These are phyloP conservation scores for Lycia hirtaria DNA, from an alignment of 2,888 invertebrate genomes.

Conservation along the genomic window DNA sequence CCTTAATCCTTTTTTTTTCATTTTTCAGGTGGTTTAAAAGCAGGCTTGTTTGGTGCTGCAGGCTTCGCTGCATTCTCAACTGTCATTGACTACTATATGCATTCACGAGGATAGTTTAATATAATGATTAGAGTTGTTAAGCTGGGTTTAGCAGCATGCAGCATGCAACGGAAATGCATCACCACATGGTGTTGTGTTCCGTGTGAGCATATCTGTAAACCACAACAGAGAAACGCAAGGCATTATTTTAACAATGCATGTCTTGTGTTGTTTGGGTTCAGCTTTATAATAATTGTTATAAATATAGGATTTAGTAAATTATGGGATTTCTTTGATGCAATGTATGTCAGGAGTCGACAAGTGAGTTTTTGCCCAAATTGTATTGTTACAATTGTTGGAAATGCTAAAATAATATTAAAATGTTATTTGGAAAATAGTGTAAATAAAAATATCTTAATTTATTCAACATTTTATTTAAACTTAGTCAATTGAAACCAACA, in stretches of 20 bases:
- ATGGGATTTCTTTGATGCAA: background rate
- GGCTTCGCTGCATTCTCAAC: conserved; percentile 99
- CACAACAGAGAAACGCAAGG: too few relatives aligned
- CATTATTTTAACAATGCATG: too few relatives aligned
- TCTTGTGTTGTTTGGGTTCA: too few relatives aligned
- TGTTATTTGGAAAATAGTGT: background rate
- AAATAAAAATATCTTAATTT: background rate
- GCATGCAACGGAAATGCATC: too few relatives aligned
- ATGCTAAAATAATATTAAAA: background rate
- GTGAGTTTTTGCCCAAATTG: background rate
- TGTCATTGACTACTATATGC: conserved; percentile 98
- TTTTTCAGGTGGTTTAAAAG: conserved; percentile 94
- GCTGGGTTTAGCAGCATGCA: too few relatives aligned
- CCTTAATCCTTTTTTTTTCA: background rate
- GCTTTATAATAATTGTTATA: conserved; percentile 18
- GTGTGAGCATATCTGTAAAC: too few relatives aligned
- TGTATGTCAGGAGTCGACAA: background rate
- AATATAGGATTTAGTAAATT: background rate
- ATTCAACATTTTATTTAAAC: background rate
- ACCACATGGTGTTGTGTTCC: too few relatives aligned
- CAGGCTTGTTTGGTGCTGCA: conserved; percentile 96
- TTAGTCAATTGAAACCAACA: conserved; percentile 49
- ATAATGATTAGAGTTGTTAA: conserved; percentile 14
- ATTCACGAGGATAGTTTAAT: conserved; percentile 62
- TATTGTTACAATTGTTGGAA: background rate